Evolutionary conservation across 2,888 invertebrate species (phyloP), one percentile per base, ranked within the genome.

Genomic region (Sympetrum striolatum): DNA sequence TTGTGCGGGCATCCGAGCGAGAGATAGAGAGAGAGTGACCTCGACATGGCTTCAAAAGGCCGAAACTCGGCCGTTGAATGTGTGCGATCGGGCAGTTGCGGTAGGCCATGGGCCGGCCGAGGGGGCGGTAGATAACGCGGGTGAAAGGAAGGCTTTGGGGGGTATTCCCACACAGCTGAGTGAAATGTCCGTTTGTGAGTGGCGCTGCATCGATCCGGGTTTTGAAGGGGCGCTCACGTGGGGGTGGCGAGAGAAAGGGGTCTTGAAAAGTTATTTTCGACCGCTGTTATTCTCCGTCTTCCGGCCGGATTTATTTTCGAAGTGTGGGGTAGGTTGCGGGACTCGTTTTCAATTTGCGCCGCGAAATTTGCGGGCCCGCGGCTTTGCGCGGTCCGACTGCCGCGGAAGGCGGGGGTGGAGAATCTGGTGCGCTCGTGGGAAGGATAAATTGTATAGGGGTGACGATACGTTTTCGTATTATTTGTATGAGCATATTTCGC

Each of bases 191-290:
- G 73, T 73, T 73, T 31, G 25, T 25, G 73, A 31, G 73, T 31
- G 73, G 73, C 10, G n/a, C 18, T 60, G n/a, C 25, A 73, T 73
- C 73, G 73, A 31, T 73, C 14, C 25, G 73, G 73, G 18, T 73
- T 73, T 73, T 73, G 73, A 73, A 73, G 73, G 25, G 73, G 73
- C 25, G 64, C 64, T 8, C 6, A 10, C 25, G 73, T 25, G 73
- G 25, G 14, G 73, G 64, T n/a, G 64, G 22, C 8, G n/a, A 25
- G 73, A 25, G 31, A 25, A 14, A 25, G 73, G 37, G 86, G 60
- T 86, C 60, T 86, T 60, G 86, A 86, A 86, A 86, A 86, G 60
- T 60, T 86, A 86, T 86, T 86, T 37, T 37, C 60, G 86, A 86
- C 86, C 58, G n/a, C 86, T 86, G 86, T 35, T 60, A 86, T 60